Conservation (phyloP, 2,797 vertebrate species). For the Cirrhinus molitorella region DNA sequence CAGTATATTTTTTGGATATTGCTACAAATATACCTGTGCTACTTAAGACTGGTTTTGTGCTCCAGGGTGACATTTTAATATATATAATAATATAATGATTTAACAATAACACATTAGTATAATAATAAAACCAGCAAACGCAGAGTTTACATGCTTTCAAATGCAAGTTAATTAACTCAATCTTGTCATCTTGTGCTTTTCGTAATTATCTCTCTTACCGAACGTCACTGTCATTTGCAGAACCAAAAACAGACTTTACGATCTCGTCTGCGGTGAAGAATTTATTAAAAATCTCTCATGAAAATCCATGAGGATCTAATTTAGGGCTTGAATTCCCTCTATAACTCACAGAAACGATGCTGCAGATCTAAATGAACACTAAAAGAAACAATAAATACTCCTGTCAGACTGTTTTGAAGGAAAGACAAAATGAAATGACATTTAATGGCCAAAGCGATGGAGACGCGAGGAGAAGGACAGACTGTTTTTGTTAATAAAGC, state of each 20-base stretch:
- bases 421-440: neutral
- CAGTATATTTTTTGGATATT: no score
- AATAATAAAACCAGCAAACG: neutral
- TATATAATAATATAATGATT: neutral
- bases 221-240: neutral
- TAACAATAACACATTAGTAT: neutral
- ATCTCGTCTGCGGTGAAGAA: neutral
- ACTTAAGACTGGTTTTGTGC: no score
- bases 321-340: neutral
- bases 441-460: neutral
- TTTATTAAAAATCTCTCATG: neutral
- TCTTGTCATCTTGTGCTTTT: neutral
- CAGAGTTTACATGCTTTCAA: neutral
- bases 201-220: neutral
- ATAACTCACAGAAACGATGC: neutral
- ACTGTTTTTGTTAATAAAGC: slow-evolving; percentile 35
- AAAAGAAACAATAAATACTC: neutral
- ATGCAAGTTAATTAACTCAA: neutral
- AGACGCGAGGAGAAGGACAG: neutral
- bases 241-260: slow-evolving; percentile 22
- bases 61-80: no score
- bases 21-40: no score
- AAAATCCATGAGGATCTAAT: neutral
- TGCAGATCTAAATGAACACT: neutral
- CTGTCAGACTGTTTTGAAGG: neutral